Evolutionary conservation across 2,113 vertebrate genomes (phyloP), one percentile per base, ranked within the genome.

Genomic region (Melospiza melodia): DNA sequence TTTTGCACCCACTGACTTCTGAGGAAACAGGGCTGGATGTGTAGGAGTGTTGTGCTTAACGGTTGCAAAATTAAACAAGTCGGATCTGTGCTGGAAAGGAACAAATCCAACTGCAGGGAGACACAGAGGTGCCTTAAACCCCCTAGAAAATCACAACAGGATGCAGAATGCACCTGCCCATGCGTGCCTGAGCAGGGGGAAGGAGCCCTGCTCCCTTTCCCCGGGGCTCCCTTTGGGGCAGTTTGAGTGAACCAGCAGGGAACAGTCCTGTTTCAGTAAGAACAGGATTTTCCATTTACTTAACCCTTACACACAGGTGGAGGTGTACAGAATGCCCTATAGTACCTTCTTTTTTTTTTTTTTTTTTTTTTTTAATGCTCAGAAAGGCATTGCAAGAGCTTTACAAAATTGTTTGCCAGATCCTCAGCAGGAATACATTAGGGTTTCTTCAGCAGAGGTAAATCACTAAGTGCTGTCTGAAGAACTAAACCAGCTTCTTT

Each of bases 201-300:
- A 44, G 63, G 81, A 95, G 55, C 72, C 61, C 79, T 83, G 65
- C 43, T 66, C 90, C 71, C 61, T 76, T 71, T 89, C 83, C 85
- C 68, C 31, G 7, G 68, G 69, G 48, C 68, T 93, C 90, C 69
- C 83, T 87, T 96, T 76, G 88, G 83, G 88, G 88, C 27, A 89
- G 85, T 93, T 97, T 82, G 73, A 59, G 24, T 84, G 83, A 93
- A 66, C 57, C 79, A 91, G 62, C 67, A 69, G 91, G 84, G 84
- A 95, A 89, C 89, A 85, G 71, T 87, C 67, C 63, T 74, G 39
- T 51, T 93, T 35, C 55, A 57, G 75, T 90, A 92, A 57, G 61
- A 90, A n/a, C 88, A 90, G 92, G 89, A 92, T 92, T 97, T 96
- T 90, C 83, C 86, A 84, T 96, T 87, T 92, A 43, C 92, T 92